These are phyloP conservation scores for Neocrepidodera transversa DNA, from an alignment of 2,888 invertebrate genomes.

Conservation along the genomic window DNA sequence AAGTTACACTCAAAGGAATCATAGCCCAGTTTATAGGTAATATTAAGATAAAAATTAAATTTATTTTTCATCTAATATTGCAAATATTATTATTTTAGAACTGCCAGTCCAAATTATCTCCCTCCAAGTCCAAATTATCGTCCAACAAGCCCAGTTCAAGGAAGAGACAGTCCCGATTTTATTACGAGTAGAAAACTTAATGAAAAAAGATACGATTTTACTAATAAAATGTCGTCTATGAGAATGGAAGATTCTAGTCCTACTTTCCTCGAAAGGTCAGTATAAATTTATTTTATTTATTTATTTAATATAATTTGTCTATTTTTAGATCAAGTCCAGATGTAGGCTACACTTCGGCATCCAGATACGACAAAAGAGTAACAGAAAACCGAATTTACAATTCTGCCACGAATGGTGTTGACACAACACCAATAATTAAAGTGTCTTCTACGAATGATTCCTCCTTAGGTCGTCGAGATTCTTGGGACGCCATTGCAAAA, in stretches of 20 bases:
- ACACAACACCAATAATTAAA: constrained; percentile 66
- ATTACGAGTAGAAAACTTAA: constrained; percentile 55
- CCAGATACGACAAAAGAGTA: constrained; percentile 51
- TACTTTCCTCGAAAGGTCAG: constrained; percentile 49
- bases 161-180: constrained; percentile 57
- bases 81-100: constrained; percentile 32
- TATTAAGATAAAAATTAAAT: too few species aligned
- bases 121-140: constrained; percentile 51
- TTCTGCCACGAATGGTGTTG: constrained; percentile 55
- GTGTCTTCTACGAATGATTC: constrained; percentile 67
- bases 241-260: constrained; percentile 55
- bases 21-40: constrained; percentile 52
- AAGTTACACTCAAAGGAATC: constrained; percentile 52
- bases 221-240: constrained; percentile 56
- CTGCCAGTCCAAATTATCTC: constrained; percentile 52
- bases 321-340: constrained; percentile 49
- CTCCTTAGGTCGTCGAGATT: constrained; percentile 69
- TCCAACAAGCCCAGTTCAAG: constrained; percentile 34
- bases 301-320: neutral
- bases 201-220: constrained; percentile 52
- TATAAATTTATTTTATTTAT: neutral
- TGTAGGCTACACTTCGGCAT: constrained; percentile 46
- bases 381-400: constrained; percentile 49
- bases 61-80: neutral
- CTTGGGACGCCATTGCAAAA: constrained; percentile 84